These are phyloP conservation scores for Tiphia femorata DNA, from an alignment of 2,888 invertebrate species.

Conservation along the genomic window DNA sequence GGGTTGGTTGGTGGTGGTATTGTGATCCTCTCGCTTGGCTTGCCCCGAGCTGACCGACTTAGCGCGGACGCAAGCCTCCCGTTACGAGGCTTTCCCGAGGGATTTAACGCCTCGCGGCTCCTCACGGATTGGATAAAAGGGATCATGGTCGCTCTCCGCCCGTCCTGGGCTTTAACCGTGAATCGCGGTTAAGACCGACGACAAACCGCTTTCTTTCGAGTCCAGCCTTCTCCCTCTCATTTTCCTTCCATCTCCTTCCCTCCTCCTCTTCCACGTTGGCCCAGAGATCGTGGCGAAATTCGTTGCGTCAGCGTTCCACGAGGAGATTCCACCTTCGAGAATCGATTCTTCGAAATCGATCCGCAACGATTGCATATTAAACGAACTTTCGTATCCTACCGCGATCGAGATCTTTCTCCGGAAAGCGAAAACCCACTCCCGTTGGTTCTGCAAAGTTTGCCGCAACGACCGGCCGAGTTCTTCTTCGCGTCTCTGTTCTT, in stretches of 20 bases:
- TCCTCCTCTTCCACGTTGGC: conserved; percentile 15
- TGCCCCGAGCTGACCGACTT: conserved; percentile 62
- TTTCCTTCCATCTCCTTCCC: background rate
- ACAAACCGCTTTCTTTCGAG: conserved; percentile 49
- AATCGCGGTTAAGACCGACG: conserved; percentile 47
- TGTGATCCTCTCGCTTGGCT: conserved; percentile 52
- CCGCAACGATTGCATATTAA: no score
- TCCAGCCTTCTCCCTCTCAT: conserved; percentile 10
- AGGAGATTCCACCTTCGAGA: background rate
- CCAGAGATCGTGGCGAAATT: background rate
- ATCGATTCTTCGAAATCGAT: no score
- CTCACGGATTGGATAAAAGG: conserved; percentile 55
- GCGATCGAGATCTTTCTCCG: no score
- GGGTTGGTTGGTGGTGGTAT: conserved; percentile 36
- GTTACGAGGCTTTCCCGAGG: conserved; percentile 53
- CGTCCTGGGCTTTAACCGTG: conserved; percentile 49
- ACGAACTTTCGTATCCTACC: no score
- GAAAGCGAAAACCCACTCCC: no score
- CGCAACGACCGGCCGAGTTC: no score
- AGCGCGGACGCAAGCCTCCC: conserved; percentile 47
- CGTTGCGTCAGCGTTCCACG: background rate
- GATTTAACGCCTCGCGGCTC: conserved; percentile 65
- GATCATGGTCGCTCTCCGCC: conserved; percentile 50
- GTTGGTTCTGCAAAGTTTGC: no score
- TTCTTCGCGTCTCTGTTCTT: no score